Evolutionary conservation across 2,797 vertebrate genomes (phyloP).

Genomic region (Siniperca undulata): DNA sequence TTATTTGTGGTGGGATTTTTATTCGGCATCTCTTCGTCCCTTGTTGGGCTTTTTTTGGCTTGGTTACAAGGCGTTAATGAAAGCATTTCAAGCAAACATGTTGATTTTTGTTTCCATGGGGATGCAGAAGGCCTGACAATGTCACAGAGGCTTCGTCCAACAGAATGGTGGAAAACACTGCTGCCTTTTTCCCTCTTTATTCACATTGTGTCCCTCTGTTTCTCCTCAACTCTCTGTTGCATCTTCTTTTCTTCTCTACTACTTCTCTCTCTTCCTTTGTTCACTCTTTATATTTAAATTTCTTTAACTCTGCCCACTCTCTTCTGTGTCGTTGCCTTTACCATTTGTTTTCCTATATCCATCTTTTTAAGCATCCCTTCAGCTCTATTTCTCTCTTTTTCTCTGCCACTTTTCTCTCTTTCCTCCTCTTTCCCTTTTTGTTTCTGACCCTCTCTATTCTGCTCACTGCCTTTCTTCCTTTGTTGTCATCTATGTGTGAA

Average conservation of each 20-base stretch:
- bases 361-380: constrained; percentile 31
- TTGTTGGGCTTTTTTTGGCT: constrained; percentile 65
- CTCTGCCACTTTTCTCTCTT: constrained; percentile 42
- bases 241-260: constrained; percentile 13
- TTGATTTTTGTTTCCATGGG: constrained; percentile 77
- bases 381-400: constrained; percentile 57
- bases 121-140: constrained; percentile 74
- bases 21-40: constrained; percentile 61
- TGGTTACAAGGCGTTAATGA: constrained; percentile 69
- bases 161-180: constrained; percentile 45
- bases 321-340: constrained; percentile 1
- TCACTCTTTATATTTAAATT: neutral
- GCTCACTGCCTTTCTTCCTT: constrained; percentile 69
- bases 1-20: constrained; percentile 72
- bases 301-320: neutral
- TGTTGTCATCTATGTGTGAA: constrained; percentile 76
- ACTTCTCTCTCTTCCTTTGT: neutral
- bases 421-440: constrained; percentile 32
- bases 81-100: constrained; percentile 79
- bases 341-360: constrained; percentile 16
- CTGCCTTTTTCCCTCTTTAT: constrained; percentile 32
- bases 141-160: constrained; percentile 75
- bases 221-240: constrained; percentile 11
- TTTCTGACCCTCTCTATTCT: constrained; percentile 53
- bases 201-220: constrained; percentile 27